These are phyloP conservation scores for Parazoanthus swiftii DNA, from an alignment of 92 coral and sea anemone genomes.

Conservation along the genomic window DNA sequence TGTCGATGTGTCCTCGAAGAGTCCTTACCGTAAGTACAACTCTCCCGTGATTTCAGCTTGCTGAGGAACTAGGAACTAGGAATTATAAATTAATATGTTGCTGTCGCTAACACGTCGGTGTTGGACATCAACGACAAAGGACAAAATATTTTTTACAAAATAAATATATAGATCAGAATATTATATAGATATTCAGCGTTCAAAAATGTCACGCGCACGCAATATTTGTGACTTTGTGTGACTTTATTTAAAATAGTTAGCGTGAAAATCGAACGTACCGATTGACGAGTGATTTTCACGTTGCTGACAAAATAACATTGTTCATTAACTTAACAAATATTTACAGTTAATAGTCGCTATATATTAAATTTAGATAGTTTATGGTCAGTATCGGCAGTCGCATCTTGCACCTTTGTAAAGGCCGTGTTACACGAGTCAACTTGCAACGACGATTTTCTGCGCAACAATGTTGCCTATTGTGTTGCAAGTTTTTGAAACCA, in stretches of 20 bases:
- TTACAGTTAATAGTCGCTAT: too few relatives aligned
- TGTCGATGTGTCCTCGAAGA: not conserved
- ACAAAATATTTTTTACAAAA: not conserved
- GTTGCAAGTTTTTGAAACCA: too few relatives aligned
- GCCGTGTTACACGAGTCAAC: too few relatives aligned
- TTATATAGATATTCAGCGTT: not conserved
- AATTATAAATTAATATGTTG: not conserved
- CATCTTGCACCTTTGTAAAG: not conserved
- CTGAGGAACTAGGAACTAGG: not conserved
- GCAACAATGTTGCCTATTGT: too few relatives aligned
- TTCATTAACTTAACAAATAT: not conserved
- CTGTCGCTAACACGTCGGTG: not conserved
- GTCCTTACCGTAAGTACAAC: too few relatives aligned
- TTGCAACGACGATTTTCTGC: too few relatives aligned
- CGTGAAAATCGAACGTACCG: not conserved
- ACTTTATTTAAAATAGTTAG: not conserved
- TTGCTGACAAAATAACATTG: not conserved
- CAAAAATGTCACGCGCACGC: not conserved
- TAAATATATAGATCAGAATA: too few relatives aligned
- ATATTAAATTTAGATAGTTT: too few relatives aligned
- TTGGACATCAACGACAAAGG: not conserved
- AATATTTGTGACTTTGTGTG: not conserved
- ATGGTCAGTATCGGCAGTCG: not conserved
- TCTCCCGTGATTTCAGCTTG: not conserved
- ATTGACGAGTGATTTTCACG: not conserved